Conservation (phyloP, 2,797 vertebrate species). For the Sylvia borin region DNA sequence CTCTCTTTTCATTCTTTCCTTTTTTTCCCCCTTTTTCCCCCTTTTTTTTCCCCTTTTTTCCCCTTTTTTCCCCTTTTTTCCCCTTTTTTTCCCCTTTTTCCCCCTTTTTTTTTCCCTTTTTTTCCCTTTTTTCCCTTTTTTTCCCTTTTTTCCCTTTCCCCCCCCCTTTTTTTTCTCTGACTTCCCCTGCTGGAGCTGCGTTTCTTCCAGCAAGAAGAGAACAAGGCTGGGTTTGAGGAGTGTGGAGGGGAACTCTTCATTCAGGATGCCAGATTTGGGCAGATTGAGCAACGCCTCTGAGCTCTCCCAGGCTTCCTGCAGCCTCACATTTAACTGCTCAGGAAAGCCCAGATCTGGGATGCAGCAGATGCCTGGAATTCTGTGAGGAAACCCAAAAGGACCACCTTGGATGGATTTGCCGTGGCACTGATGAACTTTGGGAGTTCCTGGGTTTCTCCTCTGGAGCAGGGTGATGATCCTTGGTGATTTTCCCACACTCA, state of each 20-base stretch:
- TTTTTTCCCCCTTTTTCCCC: too few species aligned
- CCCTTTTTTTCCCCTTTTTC: too few species aligned
- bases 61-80: rapidly evolving
- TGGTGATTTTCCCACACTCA: not conserved
- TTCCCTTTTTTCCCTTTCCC: too few species aligned
- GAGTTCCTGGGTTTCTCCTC: not conserved
- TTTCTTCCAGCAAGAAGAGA: not conserved
- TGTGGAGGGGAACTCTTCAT: not conserved
- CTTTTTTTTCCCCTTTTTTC: too few species aligned
- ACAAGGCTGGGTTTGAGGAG: not conserved
- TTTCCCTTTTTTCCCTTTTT: rapidly evolving
- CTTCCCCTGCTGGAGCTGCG: not conserved
- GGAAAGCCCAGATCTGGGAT: not conserved
- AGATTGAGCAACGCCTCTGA: not conserved
- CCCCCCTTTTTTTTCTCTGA: rapidly evolving
- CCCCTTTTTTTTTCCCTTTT: not conserved
- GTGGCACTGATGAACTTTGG: not conserved
- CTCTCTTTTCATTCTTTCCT: rapidly evolving
- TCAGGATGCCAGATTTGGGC: not conserved
- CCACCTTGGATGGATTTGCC: not conserved
- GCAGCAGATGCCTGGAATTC: not conserved
- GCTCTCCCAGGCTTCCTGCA: not conserved
- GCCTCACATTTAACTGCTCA: not conserved
- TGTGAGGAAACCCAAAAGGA: not conserved
- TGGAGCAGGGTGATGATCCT: not conserved